Evolutionary conservation across 2,888 invertebrate species (phyloP).

Genomic region (Philonicus albiceps): DNA sequence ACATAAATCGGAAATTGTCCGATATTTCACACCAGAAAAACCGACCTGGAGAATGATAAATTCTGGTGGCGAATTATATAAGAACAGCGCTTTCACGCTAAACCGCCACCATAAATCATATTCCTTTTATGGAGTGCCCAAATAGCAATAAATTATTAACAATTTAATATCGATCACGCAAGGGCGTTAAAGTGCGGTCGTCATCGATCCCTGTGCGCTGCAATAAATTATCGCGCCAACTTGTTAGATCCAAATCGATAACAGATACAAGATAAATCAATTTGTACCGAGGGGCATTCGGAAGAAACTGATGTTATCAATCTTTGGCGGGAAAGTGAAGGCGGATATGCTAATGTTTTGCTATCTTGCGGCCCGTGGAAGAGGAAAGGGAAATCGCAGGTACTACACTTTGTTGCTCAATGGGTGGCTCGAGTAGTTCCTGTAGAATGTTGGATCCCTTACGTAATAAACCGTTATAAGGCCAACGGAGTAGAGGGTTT

Average conservation of each 20-base stretch:
- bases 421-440: background rate
- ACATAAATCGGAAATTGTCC: background rate
- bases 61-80: slow-evolving; percentile 9
- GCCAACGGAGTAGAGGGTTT: background rate
- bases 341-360: slow-evolving; percentile 25
- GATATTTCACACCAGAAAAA: slow-evolving; percentile 3
- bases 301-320: slow-evolving; percentile 22
- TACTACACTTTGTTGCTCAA: background rate
- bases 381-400: slow-evolving; percentile 16
- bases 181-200: slow-evolving; percentile 38
- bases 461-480: background rate
- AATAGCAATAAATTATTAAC: slow-evolving; percentile 45
- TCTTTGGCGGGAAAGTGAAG: slow-evolving; percentile 26
- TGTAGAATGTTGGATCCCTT: background rate
- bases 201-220: slow-evolving; percentile 6
- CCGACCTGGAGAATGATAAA: background rate
- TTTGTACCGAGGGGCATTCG: slow-evolving; percentile 43
- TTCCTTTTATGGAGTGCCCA: slow-evolving; percentile 40
- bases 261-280: slow-evolving; percentile 48
- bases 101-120: slow-evolving; percentile 24
- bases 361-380: background rate
- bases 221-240: slow-evolving; percentile 25
- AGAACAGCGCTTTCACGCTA: slow-evolving; percentile 25
- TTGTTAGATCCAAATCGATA: slow-evolving; percentile 40
- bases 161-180: slow-evolving; percentile 45